These are phyloP conservation scores for Erebia ligea DNA, from an alignment of 2,888 invertebrate genomes.

Conservation along the genomic window DNA sequence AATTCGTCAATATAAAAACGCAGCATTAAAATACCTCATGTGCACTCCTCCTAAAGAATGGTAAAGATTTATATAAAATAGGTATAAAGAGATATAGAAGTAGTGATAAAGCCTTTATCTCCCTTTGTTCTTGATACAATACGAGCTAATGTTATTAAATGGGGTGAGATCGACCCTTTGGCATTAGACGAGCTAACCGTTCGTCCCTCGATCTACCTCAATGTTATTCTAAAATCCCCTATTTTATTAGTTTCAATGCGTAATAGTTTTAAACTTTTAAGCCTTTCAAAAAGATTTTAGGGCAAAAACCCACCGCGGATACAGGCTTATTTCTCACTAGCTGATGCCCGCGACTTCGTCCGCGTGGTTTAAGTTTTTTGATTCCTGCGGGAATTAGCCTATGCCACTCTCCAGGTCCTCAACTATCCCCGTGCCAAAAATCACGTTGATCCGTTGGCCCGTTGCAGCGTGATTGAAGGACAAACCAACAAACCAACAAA, in stretches of 20 bases:
- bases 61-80: constrained; percentile 12
- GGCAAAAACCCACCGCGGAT: too few relatives aligned
- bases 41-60: background rate
- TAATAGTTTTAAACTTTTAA: background rate
- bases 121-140: constrained; percentile 37
- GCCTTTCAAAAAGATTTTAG: background rate
- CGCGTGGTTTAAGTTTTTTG: too few relatives aligned
- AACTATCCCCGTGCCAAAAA: too few relatives aligned
- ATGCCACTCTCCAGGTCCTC: too few relatives aligned
- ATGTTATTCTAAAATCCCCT: constrained; percentile 15
- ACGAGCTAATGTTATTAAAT: constrained; percentile 37
- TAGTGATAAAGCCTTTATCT: constrained; percentile 33
- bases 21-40: background rate
- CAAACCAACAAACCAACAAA: too few relatives aligned
- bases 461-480: too few relatives aligned
- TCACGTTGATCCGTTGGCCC: too few relatives aligned
- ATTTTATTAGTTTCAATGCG: background rate
- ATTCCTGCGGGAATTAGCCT: too few relatives aligned
- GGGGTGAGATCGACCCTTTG: constrained; percentile 27
- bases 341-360: too few relatives aligned
- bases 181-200: constrained; percentile 30
- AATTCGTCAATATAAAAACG: background rate
- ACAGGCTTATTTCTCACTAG: too few relatives aligned
- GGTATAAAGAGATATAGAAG: constrained; percentile 25
- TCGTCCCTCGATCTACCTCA: constrained; percentile 13